These are phyloP conservation scores for Mormyrus iriodes DNA, from an alignment of 2,113 vertebrate species.

Conservation along the genomic window DNA sequence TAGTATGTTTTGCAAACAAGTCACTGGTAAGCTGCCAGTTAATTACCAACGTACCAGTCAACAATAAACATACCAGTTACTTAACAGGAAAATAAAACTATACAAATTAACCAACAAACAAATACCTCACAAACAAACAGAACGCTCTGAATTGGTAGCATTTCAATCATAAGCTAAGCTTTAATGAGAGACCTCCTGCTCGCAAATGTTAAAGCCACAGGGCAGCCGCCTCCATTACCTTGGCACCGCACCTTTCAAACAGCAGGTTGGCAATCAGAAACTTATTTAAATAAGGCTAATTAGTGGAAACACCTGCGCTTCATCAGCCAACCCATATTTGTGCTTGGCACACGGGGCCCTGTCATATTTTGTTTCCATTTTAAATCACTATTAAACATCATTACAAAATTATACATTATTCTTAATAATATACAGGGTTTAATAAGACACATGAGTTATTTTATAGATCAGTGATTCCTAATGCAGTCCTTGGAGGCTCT, in stretches of 20 bases:
- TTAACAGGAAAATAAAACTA: background rate
- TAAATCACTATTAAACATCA: background rate
- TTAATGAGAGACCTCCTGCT: background rate
- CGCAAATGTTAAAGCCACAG: background rate
- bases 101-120: background rate
- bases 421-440: background rate
- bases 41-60: background rate
- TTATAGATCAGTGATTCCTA: background rate
- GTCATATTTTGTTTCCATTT: background rate
- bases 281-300: conserved; percentile 1
- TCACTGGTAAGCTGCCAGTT: background rate
- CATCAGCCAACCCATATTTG: background rate
- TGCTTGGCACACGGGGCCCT: background rate
- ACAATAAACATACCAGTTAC: background rate
- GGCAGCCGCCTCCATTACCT: background rate
- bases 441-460: background rate
- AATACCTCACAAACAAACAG: background rate
- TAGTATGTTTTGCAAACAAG: background rate
- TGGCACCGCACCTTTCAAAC: background rate
- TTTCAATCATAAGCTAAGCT: background rate
- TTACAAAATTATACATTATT: background rate
- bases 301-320: background rate
- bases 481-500: background rate
- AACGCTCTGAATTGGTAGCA: background rate
- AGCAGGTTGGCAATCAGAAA: background rate